Evolutionary conservation across 2,797 vertebrate genomes (phyloP), one percentile per base, ranked within the genome.

Genomic region (Fringilla coelebs): DNA sequence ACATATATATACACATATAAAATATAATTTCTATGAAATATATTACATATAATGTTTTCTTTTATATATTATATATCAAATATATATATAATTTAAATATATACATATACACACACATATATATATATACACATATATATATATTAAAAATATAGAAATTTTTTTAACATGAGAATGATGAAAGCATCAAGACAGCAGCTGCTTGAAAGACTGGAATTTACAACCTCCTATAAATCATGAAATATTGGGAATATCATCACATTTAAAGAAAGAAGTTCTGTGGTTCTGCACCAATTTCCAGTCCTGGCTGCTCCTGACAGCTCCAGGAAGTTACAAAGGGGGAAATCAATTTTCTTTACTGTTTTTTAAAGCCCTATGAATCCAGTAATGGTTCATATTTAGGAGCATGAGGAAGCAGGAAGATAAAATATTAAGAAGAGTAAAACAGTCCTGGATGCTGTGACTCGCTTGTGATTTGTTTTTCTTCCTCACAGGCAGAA

Each of bases 161-260:
- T 36, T 11, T 77, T 43, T 43, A 41, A 41, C 29, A 70, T 14
- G 4, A 68, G 21, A 78, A 68, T 10, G 36, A 71, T 38, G 38
- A 86, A 81, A 90, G 14, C 21, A 61, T 16, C 20, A 3, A 49
- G 49, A 49, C 6, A 60, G 36, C n/a, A 68, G 55, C 24, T 54
- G 13, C 29, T 19, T 36, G 55, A 83, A 87, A 67, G 31, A 9
- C 17, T 11, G 20, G 19, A 29, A 62, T 51, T 55, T 28, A 58
- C n/a, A 55, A 70, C 31, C 24, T 9, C 13, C 40, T 66, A 12
- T 7, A 66, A 76, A 85, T 63, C 8, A 66, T 8, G 7, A 48
- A 60, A 40, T 5, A 1, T 2, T 36, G 7, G 48, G 43, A 79
- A 20, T 36, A 29, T 2, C 36, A 24, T 15, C 24, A 3, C 0